Evolutionary conservation across 2,113 vertebrate genomes (phyloP).

Genomic region (Nothoprocta pentlandii): DNA sequence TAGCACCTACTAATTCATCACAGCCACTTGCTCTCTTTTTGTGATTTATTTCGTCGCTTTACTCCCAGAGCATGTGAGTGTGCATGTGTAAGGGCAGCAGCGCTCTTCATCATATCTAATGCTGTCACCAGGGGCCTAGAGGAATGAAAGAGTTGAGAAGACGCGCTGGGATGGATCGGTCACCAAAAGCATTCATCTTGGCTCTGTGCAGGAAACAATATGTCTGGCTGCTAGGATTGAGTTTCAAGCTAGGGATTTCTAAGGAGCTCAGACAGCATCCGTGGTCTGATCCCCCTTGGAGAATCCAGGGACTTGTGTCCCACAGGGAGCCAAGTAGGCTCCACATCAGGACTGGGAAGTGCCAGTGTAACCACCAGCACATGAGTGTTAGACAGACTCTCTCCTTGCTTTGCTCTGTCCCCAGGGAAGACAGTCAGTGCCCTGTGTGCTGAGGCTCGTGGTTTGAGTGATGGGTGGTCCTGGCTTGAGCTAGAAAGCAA

Average conservation of each 20-base stretch:
- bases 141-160: not conserved
- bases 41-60: slow-evolving; percentile 28
- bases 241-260: not conserved
- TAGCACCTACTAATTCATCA: slow-evolving; percentile 38
- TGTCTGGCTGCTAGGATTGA: not conserved
- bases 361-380: not conserved
- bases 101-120: slow-evolving; percentile 29
- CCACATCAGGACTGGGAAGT: not conserved
- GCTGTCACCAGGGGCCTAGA: not conserved
- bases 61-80: not conserved
- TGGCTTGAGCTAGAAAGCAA: not conserved
- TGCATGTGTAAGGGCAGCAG: not conserved
- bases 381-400: not conserved
- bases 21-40: not conserved
- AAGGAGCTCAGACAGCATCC: rapidly evolving
- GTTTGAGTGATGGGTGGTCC: not conserved
- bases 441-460: not conserved
- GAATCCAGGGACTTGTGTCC: not conserved
- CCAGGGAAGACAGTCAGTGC: not conserved
- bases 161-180: not conserved
- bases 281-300: not conserved
- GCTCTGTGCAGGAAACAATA: rapidly evolving
- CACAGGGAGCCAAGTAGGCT: not conserved
- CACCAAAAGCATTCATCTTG: not conserved
- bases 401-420: not conserved